phyloP scores from a whole-genome alignment of 2,797 vertebrate species.

The Phrynocephalus guinanensis region DNA sequence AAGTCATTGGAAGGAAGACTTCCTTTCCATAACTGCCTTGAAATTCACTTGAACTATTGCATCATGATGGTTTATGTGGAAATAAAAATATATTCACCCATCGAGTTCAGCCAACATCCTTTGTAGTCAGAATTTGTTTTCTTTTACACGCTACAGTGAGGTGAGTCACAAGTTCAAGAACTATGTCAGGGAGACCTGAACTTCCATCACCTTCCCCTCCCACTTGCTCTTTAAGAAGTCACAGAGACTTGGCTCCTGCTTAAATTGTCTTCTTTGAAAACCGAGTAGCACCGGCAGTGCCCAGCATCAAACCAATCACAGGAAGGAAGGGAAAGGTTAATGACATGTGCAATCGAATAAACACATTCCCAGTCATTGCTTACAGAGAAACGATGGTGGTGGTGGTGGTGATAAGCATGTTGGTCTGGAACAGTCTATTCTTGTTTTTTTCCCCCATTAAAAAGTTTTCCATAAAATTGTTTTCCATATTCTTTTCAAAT shows the following conservation, averaged over 20 bases:
- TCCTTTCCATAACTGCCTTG: conserved; percentile 47
- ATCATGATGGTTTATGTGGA: conserved; percentile 56
- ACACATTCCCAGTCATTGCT: conserved; percentile 5
- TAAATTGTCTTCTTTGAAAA: conserved; percentile 62
- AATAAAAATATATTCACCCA: conserved; percentile 51
- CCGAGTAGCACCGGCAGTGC: conserved; percentile 34
- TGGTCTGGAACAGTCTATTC: not conserved
- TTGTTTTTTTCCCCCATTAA: not conserved
- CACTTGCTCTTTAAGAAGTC: conserved; percentile 48
- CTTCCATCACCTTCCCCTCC: conserved; percentile 53
- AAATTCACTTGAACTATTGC: conserved; percentile 65
- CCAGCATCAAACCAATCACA: conserved; percentile 46
- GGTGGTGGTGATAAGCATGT: not conserved
- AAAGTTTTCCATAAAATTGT: not conserved
- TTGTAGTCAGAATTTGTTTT: conserved; percentile 22
- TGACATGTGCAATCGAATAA: conserved; percentile 6
- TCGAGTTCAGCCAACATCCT: not conserved
- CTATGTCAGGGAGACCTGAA: conserved; percentile 40
- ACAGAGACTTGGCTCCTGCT: conserved; percentile 44
- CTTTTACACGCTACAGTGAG: conserved; percentile 56
- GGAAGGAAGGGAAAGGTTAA: conserved; percentile 42
- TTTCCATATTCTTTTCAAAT: not conserved
- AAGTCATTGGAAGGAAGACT: conserved; percentile 10
- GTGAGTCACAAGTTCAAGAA: conserved; percentile 57
- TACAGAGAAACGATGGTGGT: not conserved